Evolutionary conservation across 2,888 invertebrate species (phyloP).

Genomic region (Apodemia zela): DNA sequence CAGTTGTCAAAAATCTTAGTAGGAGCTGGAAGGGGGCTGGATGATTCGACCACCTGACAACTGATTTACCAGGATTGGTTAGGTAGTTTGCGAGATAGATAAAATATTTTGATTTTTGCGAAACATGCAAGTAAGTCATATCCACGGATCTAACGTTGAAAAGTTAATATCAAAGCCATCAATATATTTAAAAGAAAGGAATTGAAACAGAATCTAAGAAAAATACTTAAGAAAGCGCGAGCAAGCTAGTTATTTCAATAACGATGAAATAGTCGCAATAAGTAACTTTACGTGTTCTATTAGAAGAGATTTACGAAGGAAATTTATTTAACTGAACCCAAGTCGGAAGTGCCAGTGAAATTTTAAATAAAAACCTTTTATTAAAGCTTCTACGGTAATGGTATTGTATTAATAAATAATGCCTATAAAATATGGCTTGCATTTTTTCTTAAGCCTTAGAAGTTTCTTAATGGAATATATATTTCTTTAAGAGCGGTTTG

Average conservation of each 20-base stretch:
- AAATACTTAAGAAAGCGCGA: neutral
- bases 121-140: no score
- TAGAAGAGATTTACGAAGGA: conserved; percentile 25
- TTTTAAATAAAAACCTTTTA: conserved; percentile 15
- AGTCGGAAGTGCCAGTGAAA: conserved; percentile 17
- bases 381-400: conserved; percentile 1
- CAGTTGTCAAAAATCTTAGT: no score
- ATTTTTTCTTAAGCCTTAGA: neutral
- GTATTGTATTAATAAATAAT: conserved; percentile 3
- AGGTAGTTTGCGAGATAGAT: no score
- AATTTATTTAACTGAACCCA: conserved; percentile 28
- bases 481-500: neutral
- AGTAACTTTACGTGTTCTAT: conserved; percentile 29
- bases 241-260: conserved; percentile 7
- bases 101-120: no score
- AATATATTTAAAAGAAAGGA: neutral
- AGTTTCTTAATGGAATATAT: neutral
- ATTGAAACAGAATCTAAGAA: neutral
- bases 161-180: neutral
- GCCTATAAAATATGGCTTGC: neutral
- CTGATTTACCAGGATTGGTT: no score
- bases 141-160: no score
- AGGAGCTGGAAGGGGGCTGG: no score
- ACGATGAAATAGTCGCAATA: conserved; percentile 21
- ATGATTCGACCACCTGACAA: no score